These are phyloP conservation scores for Myotis davidii DNA, from an alignment of 2,113 vertebrate species.

Conservation along the genomic window DNA sequence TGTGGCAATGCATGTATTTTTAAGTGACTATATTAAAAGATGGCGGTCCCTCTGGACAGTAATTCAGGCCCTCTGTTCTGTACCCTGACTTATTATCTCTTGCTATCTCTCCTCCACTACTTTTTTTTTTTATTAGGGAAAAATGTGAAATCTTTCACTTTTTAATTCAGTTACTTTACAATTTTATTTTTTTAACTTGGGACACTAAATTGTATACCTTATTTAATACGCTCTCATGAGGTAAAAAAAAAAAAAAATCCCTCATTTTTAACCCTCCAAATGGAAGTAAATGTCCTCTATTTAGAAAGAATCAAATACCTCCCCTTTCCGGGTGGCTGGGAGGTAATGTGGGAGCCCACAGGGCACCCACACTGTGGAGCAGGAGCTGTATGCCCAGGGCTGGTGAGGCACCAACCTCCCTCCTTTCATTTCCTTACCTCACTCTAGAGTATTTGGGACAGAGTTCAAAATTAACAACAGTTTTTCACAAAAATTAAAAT, in stretches of 20 bases:
- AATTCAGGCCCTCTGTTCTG: slow-evolving; percentile 80
- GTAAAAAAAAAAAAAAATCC: slow-evolving; percentile 50
- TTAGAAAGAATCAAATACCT: background rate
- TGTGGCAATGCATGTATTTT: slow-evolving; percentile 88
- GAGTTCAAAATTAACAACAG: slow-evolving; percentile 80
- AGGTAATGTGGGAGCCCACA: background rate
- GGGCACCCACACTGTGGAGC: background rate
- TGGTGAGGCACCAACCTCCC: fast-evolving
- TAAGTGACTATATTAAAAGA: slow-evolving; percentile 88
- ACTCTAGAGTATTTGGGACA: slow-evolving; percentile 68
- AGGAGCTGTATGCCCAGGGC: background rate
- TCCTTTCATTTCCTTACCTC: background rate
- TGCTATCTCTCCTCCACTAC: background rate
- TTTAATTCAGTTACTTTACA: slow-evolving; percentile 61
- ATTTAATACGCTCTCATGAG: slow-evolving; percentile 43
- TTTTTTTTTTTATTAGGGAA: slow-evolving; percentile 42
- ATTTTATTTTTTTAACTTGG: slow-evolving; percentile 55
- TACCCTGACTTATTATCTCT: slow-evolving; percentile 80
- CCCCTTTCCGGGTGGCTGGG: background rate
- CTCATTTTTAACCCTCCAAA: slow-evolving; percentile 33
- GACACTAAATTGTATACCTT: slow-evolving; percentile 54
- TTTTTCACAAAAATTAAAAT: slow-evolving; percentile 72
- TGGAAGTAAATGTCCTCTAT: background rate
- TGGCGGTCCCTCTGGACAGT: slow-evolving; percentile 84
- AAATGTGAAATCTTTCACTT: slow-evolving; percentile 49